Evolutionary conservation across 2,113 vertebrate genomes (phyloP).

Genomic region (Dicrurus megarhynchus): DNA sequence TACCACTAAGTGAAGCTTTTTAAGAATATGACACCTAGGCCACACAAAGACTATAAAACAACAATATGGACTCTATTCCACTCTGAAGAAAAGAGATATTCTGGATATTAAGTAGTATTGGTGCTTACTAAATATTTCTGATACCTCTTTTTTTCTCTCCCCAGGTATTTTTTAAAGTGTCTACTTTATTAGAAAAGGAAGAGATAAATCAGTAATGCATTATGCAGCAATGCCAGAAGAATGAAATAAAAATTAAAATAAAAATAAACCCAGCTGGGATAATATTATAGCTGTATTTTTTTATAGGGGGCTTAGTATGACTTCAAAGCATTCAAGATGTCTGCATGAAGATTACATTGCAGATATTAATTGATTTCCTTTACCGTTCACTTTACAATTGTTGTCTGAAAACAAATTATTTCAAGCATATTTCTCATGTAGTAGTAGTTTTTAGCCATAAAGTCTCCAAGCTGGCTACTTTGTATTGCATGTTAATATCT

Average conservation of each 20-base stretch:
- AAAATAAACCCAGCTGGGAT: not conserved
- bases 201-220: not conserved
- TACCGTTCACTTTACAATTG: not conserved
- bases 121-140: not conserved
- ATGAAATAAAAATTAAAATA: not conserved
- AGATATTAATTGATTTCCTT: not conserved
- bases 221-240: not conserved
- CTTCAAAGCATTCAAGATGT: not conserved
- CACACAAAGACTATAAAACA: not conserved
- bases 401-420: not conserved
- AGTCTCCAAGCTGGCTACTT: not conserved
- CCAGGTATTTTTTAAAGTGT: not conserved
- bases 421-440: not conserved
- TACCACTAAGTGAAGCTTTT: not conserved
- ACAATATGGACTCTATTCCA: not conserved
- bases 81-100: not conserved
- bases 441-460: not conserved
- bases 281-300: not conserved
- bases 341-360: not conserved
- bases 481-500: not conserved
- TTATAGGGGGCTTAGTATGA: not conserved
- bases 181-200: not conserved
- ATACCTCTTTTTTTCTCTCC: not conserved
- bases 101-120: not conserved
- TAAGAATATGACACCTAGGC: not conserved